Evolutionary conservation across 2,797 vertebrate species (phyloP).

Genomic region (Oryzias dopingdopingensis): DNA sequence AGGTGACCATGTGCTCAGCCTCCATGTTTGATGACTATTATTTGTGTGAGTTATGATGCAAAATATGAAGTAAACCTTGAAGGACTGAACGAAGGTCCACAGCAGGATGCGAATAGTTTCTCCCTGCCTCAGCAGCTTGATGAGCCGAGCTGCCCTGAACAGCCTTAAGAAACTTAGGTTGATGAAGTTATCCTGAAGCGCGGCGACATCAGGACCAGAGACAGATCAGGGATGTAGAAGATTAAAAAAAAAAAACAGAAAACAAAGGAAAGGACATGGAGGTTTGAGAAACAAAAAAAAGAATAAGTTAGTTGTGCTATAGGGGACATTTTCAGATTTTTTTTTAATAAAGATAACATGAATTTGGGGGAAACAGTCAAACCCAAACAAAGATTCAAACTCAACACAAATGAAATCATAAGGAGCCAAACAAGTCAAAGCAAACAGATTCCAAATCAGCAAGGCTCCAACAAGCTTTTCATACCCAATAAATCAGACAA

Average conservation of each 20-base stretch:
- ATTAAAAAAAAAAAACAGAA: constrained; percentile 16
- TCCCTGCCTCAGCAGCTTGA: constrained; percentile 94
- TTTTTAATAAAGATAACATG: constrained; percentile 35
- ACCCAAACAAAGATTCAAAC: constrained; percentile 60
- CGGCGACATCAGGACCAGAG: constrained; percentile 33
- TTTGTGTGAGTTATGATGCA: constrained; percentile 11
- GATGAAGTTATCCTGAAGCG: constrained; percentile 91
- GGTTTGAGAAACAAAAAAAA: constrained; percentile 47
- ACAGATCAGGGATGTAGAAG: constrained; percentile 29
- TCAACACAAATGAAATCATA: constrained; percentile 52
- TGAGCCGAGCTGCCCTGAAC: constrained; percentile 95
- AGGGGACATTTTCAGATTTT: constrained; percentile 14
- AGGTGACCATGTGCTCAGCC: neutral
- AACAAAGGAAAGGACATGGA: constrained; percentile 27
- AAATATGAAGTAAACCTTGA: constrained; percentile 81
- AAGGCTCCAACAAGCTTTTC: constrained; percentile 75
- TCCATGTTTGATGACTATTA: constrained; percentile 9
- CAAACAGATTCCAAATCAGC: constrained; percentile 70
- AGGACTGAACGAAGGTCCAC: constrained; percentile 96
- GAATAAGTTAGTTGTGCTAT: constrained; percentile 43
- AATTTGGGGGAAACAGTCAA: constrained; percentile 45
- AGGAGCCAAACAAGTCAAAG: constrained; percentile 70
- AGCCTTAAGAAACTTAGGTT: constrained; percentile 96
- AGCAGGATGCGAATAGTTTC: constrained; percentile 96
- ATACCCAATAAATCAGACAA: constrained; percentile 59